Evolutionary conservation across 2,797 vertebrate genomes (phyloP), one percentile per base, ranked within the genome.

Genomic region (Microtus agrestis): DNA sequence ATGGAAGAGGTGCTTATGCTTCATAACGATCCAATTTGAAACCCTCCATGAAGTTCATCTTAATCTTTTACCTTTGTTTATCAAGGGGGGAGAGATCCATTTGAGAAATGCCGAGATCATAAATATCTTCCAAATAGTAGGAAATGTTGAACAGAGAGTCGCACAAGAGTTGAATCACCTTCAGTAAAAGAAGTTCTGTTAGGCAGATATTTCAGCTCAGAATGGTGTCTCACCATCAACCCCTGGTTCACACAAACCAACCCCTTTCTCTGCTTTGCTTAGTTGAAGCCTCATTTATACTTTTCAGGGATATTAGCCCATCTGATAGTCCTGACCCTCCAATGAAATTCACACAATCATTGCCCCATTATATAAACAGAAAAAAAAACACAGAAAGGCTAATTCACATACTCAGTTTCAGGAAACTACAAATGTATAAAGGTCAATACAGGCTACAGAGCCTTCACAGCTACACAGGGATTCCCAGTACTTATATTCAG

Each of bases 31-130:
- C 29, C 12, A 51, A 54, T 37, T 40, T 19, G 3, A 51, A 95
- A 59, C 37, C 9, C 12, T 27, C 6, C 19, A 9, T 10, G 0
- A 12, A 21, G 11, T 12, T n/a, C 11, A 3, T 54, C 37, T 46
- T 51, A n/a, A 76, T 2, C 0, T 31, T 74, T 59, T 54, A 76
- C 43, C 56, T 3, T 1, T 1, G 2, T 0, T 1, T n/a, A 14
- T 11, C 29, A 6, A 0, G 6, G 46, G 6, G n/a, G 78, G 37
- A 14, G n/a, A 3, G 25, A 19, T 5, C 34, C 61, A 19, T 67
- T 63, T 25, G 0, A 27, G n/a, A 31, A 67, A n/a, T 1, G 3
- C 2, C 19, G 31, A 29, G 23, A 56, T 7, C 5, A 54, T 54
- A 29, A 59, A 43, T 25, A 8, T 13, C 67, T 19, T 81, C 3